Evolutionary conservation across 2,888 invertebrate species (phyloP).

Genomic region (Latrodectus hesperus): DNA sequence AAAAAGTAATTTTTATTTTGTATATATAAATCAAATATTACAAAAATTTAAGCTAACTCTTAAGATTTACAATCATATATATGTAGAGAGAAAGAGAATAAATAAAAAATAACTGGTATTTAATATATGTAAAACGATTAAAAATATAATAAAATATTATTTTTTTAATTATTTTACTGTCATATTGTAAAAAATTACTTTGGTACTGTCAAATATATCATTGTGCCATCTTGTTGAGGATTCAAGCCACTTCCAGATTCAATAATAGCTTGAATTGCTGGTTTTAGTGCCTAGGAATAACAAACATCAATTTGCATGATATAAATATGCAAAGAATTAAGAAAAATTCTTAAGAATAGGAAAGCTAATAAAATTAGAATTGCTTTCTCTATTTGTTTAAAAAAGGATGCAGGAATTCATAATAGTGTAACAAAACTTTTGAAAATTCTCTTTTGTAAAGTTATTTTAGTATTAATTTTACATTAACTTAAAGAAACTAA

Average conservation of each 20-base stretch:
- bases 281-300: slow-evolving; percentile 81
- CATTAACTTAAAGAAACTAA: too few species aligned
- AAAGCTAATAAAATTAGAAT: too few species aligned
- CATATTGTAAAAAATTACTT: slow-evolving; percentile 79
- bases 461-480: too few species aligned
- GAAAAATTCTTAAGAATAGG: not conserved
- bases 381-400: too few species aligned
- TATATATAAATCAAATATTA: not conserved
- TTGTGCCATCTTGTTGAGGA: slow-evolving; percentile 95
- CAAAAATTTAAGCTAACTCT: not conserved
- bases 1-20: not conserved
- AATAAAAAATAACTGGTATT: not conserved
- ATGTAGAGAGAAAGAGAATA: too few species aligned
- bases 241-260: slow-evolving; percentile 92
- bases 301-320: not conserved
- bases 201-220: slow-evolving; percentile 89
- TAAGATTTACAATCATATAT: too few species aligned
- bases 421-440: too few species aligned
- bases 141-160: not conserved
- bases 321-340: not conserved
- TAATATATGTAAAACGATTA: not conserved
- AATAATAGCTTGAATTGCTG: slow-evolving; percentile 84
- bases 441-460: too few species aligned
- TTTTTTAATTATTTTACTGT: too few species aligned
- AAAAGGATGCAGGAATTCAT: too few species aligned